phyloP scores from a whole-genome alignment of 2,888 invertebrate species.

The Cristatella mucedo region DNA sequence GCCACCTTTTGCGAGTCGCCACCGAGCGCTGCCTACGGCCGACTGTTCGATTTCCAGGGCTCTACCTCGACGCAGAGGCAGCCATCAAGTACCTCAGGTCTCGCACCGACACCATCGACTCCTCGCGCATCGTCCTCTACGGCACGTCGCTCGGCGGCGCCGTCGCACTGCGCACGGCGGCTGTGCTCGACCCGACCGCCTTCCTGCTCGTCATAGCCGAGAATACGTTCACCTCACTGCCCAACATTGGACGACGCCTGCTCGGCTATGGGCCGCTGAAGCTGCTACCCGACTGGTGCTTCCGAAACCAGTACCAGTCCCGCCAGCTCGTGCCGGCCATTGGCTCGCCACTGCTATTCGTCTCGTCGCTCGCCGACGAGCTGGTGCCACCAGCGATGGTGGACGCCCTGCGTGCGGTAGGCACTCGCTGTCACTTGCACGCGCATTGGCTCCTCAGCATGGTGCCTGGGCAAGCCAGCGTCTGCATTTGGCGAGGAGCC shows the following conservation, averaged over 20 bases:
- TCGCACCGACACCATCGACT: conserved; percentile 67
- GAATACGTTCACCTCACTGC: conserved; percentile 86
- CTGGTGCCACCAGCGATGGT: conserved; percentile 83
- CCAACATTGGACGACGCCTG: conserved; percentile 71
- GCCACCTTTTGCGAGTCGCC: no score
- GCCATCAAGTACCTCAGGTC: conserved; percentile 67
- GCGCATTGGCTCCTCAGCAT: no score
- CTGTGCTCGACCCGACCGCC: conserved; percentile 55
- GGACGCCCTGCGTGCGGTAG: conserved; percentile 53
- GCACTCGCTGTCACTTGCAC: no score
- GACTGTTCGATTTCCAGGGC: conserved; percentile 39
- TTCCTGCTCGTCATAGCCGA: conserved; percentile 76
- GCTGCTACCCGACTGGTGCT: conserved; percentile 62
- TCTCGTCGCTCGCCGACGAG: conserved; percentile 70
- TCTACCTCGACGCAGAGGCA: conserved; percentile 70
- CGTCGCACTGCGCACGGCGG: conserved; percentile 70
- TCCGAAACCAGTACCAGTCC: conserved; percentile 58
- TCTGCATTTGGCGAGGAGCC: no score
- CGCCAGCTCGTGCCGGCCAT: conserved; percentile 55
- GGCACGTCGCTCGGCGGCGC: conserved; percentile 75
- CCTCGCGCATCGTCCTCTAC: conserved; percentile 67
- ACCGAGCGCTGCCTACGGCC: no score
- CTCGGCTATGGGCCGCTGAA: conserved; percentile 55
- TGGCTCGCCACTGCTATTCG: conserved; percentile 61
- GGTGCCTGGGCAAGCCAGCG: no score